Evolutionary conservation across 2,797 vertebrate species (phyloP), one percentile per base, ranked within the genome.

Genomic region (Coccyzus lansbergi): DNA sequence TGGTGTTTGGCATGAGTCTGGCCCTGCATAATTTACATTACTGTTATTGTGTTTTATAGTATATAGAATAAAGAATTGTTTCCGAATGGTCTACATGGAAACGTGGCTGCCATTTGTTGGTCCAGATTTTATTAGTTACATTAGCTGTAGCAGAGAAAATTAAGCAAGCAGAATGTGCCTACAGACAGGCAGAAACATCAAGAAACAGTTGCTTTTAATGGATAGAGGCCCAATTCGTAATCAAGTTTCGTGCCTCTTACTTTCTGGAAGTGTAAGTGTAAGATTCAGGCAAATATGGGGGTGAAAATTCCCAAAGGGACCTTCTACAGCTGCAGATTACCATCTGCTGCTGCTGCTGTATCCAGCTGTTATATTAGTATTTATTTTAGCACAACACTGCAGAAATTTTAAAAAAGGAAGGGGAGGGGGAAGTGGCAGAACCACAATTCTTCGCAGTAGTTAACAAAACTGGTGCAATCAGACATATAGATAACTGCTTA

Each of bases 11-110:
- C 77, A 86, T 51, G 87, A 91, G 77, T 60, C 83, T 92, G 68
- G 67, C 83, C 63, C 87, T 67, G 77, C 92, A 95, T 94, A 94
- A 95, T 94, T 96, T 89, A 69, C 85, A 88, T 95, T 88, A 38
- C 87, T 95, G 20, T 84, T 96, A 84, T 88, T 95, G 80, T 93
- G 67, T 90, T 95, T 92, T 94, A 93, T 72, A 86, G 77, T 69
- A 28, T 15, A 13, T 33, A 79, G 87, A 67, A 33, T 10, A 78
- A 62, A 91, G 92, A 19, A 60, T 90, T 0, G 0, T 25, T 62
- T 96, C 76, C 26, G 91, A 91, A 49, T 36, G 77, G 85, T 49
- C 52, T 62, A 6, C n/a, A 59, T 71, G 80, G 86, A 94, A 94
- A 80, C 7, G 53, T 83, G 60, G 70, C 93, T 95, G 79, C 75